A percentile compares a stretch with the other conserved stretches of the same genome.
Evolutionary conservation across 35 echinoderm and acorn worm species (phyloP).

Genomic region (Stichopus chloronotus): DNA sequence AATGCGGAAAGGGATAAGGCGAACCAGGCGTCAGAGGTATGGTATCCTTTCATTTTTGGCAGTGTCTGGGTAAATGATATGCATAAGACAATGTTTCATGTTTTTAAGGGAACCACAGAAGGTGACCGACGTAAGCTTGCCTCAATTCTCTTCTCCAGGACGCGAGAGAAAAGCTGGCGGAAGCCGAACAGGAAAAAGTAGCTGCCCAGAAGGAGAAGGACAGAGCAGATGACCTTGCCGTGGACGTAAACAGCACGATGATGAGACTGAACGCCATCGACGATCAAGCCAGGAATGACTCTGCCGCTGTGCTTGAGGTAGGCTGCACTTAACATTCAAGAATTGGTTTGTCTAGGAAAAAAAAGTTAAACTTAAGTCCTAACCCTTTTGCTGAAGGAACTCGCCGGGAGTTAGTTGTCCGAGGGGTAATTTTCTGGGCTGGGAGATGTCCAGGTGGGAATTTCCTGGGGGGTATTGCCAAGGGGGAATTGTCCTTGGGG

Average conservation of each 20-base stretch:
- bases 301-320: conserved; percentile 58
- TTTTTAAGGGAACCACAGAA: neutral
- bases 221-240: conserved; percentile 58
- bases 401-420: too few species aligned
- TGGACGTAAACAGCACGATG: conserved; percentile 71
- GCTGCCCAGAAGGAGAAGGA: conserved; percentile 79
- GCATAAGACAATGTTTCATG: neutral
- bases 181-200: conserved; percentile 66
- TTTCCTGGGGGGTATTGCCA: too few species aligned
- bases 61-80: neutral
- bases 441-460: too few species aligned
- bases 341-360: too few species aligned
- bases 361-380: too few species aligned
- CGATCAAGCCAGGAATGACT: conserved; percentile 67
- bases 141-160: conserved; percentile 34
- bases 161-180: conserved; percentile 51
- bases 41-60: neutral
- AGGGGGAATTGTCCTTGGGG: too few species aligned
- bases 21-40: conserved; percentile 79
- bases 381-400: too few species aligned
- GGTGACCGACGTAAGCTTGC: neutral
- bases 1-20: conserved; percentile 78
- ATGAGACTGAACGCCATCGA: conserved; percentile 76
- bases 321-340: neutral
- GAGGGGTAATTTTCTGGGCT: too few species aligned